Evolutionary conservation across 2,888 invertebrate species (phyloP), one percentile per base, ranked within the genome.

Genomic region (Pteria penguin): DNA sequence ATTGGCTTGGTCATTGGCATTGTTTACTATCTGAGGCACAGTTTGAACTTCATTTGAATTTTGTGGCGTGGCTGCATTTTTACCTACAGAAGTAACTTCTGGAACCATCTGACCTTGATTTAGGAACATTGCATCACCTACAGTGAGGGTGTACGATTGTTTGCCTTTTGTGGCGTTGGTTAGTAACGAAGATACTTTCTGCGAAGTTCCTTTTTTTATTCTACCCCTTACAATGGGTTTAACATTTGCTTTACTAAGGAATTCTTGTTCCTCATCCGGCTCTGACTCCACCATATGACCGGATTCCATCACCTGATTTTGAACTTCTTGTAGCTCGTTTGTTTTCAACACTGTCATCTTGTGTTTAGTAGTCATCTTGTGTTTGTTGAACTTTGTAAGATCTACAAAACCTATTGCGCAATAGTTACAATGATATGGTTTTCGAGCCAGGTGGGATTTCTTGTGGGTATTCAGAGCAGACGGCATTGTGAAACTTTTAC

Each of bases 401-500:
- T 61, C 54, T 29, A 67, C 61, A 54, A 71, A 76, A n/a, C 71
- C 62, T 14, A 66, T 36, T 26, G 61, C 57, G 33, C 76, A 76
- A 2, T 31, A 45, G 18, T 67, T 62, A 57, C 76, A 76, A 24
- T 62, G 29, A n/a, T 72, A 55, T 3, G 62, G 33, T 55, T 72
- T 76, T 4, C 68, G 22, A 4, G 27, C 67, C 29, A 67, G 26
- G 26, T 76, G 76, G 11, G 52, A 61, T 33, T 72, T 76, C 26
- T 61, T 71, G 62, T 76, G 76, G 2, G 66, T 36, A 22, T 67
- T 71, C 2, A 76, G 62, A 0, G 72, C 55, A 3, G 62, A 31
- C 14, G 63, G 61, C 55, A 61, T 76, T n/a, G 72, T 36, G 27
- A 76, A 76, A 2, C 66, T 24, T 31, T 61, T 71, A 18, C 67